phyloP scores from a whole-genome alignment of 1,140 invertebrate species.

The Halotydeus destructor region DNA sequence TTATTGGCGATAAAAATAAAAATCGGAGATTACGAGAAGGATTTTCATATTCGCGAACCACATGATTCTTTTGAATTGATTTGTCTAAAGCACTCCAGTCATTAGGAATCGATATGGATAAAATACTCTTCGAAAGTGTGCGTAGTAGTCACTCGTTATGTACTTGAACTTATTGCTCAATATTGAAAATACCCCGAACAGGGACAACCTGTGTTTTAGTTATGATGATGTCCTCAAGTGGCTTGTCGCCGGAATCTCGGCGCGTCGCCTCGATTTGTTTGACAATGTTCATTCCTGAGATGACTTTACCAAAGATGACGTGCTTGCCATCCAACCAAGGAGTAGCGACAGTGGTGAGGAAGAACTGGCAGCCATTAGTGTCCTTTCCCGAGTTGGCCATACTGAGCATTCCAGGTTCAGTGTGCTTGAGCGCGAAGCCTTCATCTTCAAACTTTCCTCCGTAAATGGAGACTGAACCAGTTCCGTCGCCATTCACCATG shows the following conservation, averaged over 20 bases:
- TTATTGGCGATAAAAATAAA: too few relatives aligned
- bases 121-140: too few relatives aligned
- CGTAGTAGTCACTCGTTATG: too few relatives aligned
- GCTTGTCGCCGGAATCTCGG: slow-evolving; percentile 7
- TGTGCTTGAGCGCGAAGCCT: slow-evolving; percentile 34
- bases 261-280: slow-evolving; percentile 27
- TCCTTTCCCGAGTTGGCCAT: slow-evolving; percentile 36
- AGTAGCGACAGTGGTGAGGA: slow-evolving; percentile 42
- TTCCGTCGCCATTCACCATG: slow-evolving; percentile 77
- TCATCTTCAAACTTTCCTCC: slow-evolving; percentile 32
- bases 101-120: too few relatives aligned
- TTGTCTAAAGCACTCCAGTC: too few relatives aligned
- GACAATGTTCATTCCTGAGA: slow-evolving; percentile 57
- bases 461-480: slow-evolving; percentile 42
- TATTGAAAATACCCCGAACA: background rate
- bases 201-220: background rate
- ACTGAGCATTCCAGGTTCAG: slow-evolving; percentile 27
- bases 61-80: too few relatives aligned
- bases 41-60: too few relatives aligned
- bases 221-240: slow-evolving; percentile 2
- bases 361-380: slow-evolving; percentile 45
- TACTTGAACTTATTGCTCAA: too few relatives aligned
- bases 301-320: slow-evolving; percentile 35
- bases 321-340: slow-evolving; percentile 71
- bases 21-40: too few relatives aligned